Percentiles rank a stretch among this genome's conserved stretches.
phyloP scores from a whole-genome alignment of 1,140 invertebrate species.

The Drosophila subpulchrella region DNA sequence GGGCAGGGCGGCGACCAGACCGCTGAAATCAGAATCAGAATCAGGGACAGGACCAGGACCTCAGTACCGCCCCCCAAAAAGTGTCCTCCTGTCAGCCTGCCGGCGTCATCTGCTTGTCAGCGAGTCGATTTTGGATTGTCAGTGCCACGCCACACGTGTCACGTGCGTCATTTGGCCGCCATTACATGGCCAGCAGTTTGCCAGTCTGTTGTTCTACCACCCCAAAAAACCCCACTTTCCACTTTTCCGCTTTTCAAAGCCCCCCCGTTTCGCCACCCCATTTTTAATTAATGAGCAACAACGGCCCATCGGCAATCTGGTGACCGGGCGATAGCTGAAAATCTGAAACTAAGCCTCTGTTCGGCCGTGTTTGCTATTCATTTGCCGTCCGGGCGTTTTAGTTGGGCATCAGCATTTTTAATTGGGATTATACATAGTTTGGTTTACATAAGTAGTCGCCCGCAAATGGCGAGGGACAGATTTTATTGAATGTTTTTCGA shows the following conservation, averaged over 20 bases:
- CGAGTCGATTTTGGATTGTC: conserved; percentile 65
- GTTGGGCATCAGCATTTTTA: conserved; percentile 65
- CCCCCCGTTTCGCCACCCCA: conserved; percentile 6
- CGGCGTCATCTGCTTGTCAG: conserved; percentile 51
- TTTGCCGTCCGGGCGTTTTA: conserved; percentile 42
- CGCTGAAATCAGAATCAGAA: conserved; percentile 4
- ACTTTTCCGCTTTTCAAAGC: conserved; percentile 1
- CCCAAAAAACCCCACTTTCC: background rate
- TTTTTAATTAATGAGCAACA: conserved; percentile 80
- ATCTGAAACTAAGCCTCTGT: conserved; percentile 50
- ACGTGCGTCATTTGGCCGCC: conserved; percentile 58
- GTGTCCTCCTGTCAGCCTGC: conserved; percentile 2
- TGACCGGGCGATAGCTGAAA: conserved; percentile 33
- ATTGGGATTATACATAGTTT: conserved; percentile 54
- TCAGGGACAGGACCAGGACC: background rate
- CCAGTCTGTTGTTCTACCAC: conserved; percentile 36
- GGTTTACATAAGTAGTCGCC: conserved; percentile 46
- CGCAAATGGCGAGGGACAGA: conserved; percentile 22
- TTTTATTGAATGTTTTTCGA: conserved; percentile 11
- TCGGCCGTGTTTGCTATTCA: conserved; percentile 60
- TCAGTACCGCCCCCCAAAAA: conserved; percentile 3
- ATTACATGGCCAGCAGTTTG: conserved; percentile 56
- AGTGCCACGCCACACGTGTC: conserved; percentile 66
- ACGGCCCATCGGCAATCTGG: conserved; percentile 20
- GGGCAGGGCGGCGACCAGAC: conserved; percentile 20